A percentile compares a stretch with the other conserved stretches of the same genome.
These are phyloP conservation scores for Drosophila insularis DNA, from an alignment of 1,140 invertebrate species.

Conservation along the genomic window DNA sequence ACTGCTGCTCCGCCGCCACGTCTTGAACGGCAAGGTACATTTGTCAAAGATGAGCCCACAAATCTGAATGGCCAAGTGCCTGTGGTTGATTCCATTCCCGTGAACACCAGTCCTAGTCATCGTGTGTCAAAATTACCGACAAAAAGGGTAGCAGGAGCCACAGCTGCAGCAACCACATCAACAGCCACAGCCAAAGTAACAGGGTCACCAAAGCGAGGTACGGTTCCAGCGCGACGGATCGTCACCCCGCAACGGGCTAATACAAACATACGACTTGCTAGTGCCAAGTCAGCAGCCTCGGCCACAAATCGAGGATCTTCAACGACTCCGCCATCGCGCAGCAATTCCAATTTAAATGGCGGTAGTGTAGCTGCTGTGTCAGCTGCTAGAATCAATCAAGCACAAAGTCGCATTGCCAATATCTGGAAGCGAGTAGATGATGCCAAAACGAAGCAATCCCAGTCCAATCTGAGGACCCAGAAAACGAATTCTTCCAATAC, in stretches of 20 bases:
- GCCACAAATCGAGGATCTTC: conserved; percentile 83
- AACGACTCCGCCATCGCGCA: conserved; percentile 85
- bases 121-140: conserved; percentile 76
- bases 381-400: conserved; percentile 83
- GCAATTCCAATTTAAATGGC: conserved; percentile 84
- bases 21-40: conserved; percentile 92
- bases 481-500: conserved; percentile 69
- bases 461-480: conserved; percentile 58
- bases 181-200: background rate
- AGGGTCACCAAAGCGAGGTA: conserved; percentile 42
- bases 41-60: conserved; percentile 90
- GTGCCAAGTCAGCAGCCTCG: conserved; percentile 52
- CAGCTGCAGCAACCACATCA: conserved; percentile 49
- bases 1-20: conserved; percentile 66
- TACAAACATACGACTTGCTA: conserved; percentile 76
- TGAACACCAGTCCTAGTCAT: conserved; percentile 82
- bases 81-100: conserved; percentile 81
- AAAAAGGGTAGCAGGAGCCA: conserved; percentile 60
- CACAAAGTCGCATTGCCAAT: conserved; percentile 93
- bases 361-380: conserved; percentile 55
- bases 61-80: conserved; percentile 82
- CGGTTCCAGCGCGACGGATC: conserved; percentile 46
- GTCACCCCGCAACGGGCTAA: conserved; percentile 84
- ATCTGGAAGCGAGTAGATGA: conserved; percentile 94
- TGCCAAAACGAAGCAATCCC: conserved; percentile 71